These are phyloP conservation scores for Halictus ligatus DNA, from an alignment of 2,888 invertebrate genomes.

Conservation along the genomic window DNA sequence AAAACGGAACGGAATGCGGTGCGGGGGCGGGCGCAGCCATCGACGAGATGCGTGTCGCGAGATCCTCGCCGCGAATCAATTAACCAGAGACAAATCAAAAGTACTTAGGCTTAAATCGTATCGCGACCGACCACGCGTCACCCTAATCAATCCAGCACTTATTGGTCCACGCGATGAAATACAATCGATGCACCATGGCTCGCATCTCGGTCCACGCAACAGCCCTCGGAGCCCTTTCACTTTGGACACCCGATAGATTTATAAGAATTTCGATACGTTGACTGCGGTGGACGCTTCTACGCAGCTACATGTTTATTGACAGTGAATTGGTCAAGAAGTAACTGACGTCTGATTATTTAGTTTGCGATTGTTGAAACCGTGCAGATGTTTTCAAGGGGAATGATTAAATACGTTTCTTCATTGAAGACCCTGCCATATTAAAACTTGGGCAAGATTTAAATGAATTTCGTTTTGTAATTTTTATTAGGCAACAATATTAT, in stretches of 20 bases:
- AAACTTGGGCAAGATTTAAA: neutral
- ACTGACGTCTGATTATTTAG: neutral
- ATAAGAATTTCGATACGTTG: neutral
- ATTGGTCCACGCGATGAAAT: neutral
- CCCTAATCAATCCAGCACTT: neutral
- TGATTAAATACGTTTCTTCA: too few relatives aligned
- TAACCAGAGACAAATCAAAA: constrained; percentile 60
- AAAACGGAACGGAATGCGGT: constrained; percentile 34
- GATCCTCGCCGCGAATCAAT: constrained; percentile 44
- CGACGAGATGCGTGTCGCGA: constrained; percentile 14
- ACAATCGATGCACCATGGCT: constrained; percentile 24
- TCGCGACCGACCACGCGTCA: constrained; percentile 18
- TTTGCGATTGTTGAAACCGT: neutral
- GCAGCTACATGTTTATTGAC: neutral
- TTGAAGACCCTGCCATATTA: too few relatives aligned
- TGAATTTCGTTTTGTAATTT: neutral
- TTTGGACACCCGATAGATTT: neutral
- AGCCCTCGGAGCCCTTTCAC: constrained; percentile 11
- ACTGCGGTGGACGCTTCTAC: neutral
- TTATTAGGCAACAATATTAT: neutral
- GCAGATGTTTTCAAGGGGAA: neutral
- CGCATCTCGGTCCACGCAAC: constrained; percentile 37
- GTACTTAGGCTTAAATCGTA: constrained; percentile 44
- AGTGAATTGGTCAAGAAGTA: neutral
- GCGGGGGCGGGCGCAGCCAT: neutral